A percentile compares a stretch with the other conserved stretches of the same genome.
These are phyloP conservation scores for Dipodomys stephensi DNA, from an alignment of 2,113 vertebrate genomes.

Conservation along the genomic window DNA sequence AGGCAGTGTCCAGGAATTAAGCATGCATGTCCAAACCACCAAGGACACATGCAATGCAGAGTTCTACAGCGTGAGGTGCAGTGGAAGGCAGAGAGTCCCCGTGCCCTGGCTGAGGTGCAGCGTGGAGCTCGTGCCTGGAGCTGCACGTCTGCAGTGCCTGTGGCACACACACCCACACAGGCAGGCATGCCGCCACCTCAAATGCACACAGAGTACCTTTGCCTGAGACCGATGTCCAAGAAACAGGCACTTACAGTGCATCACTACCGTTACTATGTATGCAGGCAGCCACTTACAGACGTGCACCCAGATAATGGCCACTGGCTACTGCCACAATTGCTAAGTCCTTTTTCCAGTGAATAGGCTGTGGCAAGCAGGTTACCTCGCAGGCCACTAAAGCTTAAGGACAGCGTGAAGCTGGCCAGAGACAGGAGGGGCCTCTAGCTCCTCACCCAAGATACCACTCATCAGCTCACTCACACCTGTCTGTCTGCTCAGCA, in stretches of 20 bases:
- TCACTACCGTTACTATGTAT: not conserved
- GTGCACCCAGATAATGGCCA: not conserved
- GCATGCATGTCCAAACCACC: not conserved
- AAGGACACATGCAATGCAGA: not conserved
- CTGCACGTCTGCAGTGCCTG: not conserved
- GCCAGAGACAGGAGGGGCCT: not conserved
- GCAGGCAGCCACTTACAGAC: not conserved
- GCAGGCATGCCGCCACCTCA: not conserved
- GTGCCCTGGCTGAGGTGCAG: fast-evolving
- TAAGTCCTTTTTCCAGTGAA: not conserved
- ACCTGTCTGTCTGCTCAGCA: not conserved
- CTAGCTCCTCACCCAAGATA: not conserved
- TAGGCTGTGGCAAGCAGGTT: not conserved
- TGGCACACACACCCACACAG: not conserved
- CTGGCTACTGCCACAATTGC: not conserved
- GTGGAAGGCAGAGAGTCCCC: not conserved
- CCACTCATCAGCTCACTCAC: not conserved
- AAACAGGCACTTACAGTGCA: fast-evolving
- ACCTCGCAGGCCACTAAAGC: no score
- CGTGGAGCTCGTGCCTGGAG: not conserved
- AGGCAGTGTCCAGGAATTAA: not conserved
- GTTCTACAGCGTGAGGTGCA: not conserved
- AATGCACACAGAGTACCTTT: not conserved
- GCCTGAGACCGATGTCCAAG: not conserved
- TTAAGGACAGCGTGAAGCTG: not conserved